These are phyloP conservation scores for Chondrosia reniformis DNA, from an alignment of 37 sponge, comb jelly and placozoan genomes.

Conservation along the genomic window DNA sequence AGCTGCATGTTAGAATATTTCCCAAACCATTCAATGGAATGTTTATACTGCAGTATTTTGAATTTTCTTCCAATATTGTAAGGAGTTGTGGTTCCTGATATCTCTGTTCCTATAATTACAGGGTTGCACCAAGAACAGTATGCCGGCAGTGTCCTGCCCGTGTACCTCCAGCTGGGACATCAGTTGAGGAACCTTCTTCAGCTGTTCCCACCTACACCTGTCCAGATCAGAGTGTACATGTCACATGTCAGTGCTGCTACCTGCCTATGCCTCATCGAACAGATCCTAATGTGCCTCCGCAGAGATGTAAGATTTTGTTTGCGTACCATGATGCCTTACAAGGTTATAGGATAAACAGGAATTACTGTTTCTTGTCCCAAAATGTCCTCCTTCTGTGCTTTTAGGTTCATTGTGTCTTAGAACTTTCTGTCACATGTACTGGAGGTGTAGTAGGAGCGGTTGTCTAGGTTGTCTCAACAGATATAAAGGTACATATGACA, in stretches of 20 bases:
- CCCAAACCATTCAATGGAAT: too few species aligned
- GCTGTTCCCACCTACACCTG: slow-evolving; percentile 57
- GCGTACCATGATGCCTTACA: too few species aligned
- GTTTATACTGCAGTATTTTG: too few species aligned
- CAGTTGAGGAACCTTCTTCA: slow-evolving; percentile 16
- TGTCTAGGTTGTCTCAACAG: slow-evolving; percentile 74
- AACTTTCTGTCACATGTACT: slow-evolving; percentile 85
- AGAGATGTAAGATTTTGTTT: slow-evolving; percentile 55
- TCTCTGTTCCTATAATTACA: neutral
- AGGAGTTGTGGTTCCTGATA: too few species aligned
- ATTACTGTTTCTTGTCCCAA: too few species aligned
- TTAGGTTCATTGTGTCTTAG: slow-evolving; percentile 61
- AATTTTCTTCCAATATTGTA: too few species aligned
- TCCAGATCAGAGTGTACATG: slow-evolving; percentile 43
- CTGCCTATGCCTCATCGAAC: slow-evolving; percentile 82
- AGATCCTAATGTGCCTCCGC: slow-evolving; percentile 47
- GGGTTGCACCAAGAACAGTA: slow-evolving; percentile 14
- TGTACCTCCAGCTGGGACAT: neutral
- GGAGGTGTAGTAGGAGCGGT: slow-evolving; percentile 59
- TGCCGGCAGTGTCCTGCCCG: slow-evolving; percentile 86
- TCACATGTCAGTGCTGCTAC: slow-evolving; percentile 79
- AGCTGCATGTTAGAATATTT: too few species aligned
- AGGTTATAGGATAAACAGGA: too few species aligned
- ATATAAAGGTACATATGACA: slow-evolving; percentile 62
- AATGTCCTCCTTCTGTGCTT: too few species aligned